Evolutionary conservation across 37 sponge, comb jelly and placozoan genomes (phyloP).

Genomic region (Aplysina aerophoba): DNA sequence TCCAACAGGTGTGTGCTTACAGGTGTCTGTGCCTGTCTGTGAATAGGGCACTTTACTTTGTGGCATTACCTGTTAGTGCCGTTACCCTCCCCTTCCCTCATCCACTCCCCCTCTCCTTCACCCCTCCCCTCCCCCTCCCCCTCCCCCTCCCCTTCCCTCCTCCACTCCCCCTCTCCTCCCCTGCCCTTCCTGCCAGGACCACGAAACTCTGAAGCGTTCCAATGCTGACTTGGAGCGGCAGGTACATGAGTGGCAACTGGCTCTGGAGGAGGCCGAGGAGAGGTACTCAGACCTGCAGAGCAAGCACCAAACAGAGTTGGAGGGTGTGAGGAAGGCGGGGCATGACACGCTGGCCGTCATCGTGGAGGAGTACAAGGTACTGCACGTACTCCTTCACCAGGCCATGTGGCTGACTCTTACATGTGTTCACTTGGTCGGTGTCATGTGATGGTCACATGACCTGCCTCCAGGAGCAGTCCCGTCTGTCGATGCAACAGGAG

Average conservation of each 20-base stretch:
- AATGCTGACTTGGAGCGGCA: slow-evolving; percentile 68
- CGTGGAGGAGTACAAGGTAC: slow-evolving; percentile 85
- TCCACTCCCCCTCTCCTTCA: not conserved
- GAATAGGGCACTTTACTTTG: no score
- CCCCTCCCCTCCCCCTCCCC: not conserved
- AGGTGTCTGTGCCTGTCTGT: not conserved
- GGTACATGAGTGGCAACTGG: slow-evolving; percentile 65
- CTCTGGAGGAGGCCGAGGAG: slow-evolving; percentile 65
- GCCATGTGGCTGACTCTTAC: not conserved
- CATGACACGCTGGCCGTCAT: slow-evolving; percentile 81
- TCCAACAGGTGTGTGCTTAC: slow-evolving; percentile 51
- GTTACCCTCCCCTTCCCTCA: no score
- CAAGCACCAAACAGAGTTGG: slow-evolving; percentile 68
- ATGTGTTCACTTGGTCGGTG: not conserved
- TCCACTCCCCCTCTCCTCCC: not conserved
- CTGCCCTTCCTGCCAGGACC: slow-evolving; percentile 48
- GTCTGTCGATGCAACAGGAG: slow-evolving; percentile 59
- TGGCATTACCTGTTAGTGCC: no score
- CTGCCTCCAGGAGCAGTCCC: slow-evolving; percentile 45
- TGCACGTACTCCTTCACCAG: not conserved
- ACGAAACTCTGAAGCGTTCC: slow-evolving; percentile 49
- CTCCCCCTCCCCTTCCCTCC: not conserved
- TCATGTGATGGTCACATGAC: not conserved
- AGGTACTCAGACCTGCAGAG: slow-evolving; percentile 53
- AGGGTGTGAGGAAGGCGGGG: slow-evolving; percentile 76